Evolutionary conservation across 2,888 invertebrate species (phyloP).

Genomic region (Andrena fulva): DNA sequence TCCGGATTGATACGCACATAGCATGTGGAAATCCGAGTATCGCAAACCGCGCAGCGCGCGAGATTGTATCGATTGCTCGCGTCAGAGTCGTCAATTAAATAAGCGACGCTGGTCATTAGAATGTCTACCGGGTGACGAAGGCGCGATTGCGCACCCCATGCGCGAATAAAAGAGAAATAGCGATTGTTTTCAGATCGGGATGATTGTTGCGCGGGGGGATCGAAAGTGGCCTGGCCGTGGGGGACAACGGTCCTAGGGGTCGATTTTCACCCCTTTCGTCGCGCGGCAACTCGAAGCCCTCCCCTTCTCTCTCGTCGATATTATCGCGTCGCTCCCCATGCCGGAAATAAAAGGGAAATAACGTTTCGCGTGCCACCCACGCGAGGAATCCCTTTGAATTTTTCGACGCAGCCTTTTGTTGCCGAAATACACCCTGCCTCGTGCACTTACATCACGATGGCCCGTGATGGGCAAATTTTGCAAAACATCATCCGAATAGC

Average conservation of each 20-base stretch:
- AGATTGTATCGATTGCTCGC: constrained; percentile 63
- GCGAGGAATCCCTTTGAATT: constrained; percentile 59
- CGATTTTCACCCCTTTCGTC: constrained; percentile 63
- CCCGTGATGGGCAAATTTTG: neutral
- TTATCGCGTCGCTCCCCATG: constrained; percentile 55
- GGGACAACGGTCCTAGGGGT: constrained; percentile 50
- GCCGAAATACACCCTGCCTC: neutral
- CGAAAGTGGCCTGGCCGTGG: constrained; percentile 39
- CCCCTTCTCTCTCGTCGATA: constrained; percentile 48
- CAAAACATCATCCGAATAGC: neutral
- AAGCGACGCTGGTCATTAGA: constrained; percentile 64
- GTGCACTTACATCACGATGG: neutral
- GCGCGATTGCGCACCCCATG: constrained; percentile 10
- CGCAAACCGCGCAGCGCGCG: constrained; percentile 34
- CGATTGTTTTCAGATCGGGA: constrained; percentile 62
- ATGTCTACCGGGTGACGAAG: constrained; percentile 57
- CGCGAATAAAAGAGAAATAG: constrained; percentile 22
- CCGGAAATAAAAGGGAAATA: constrained; percentile 73
- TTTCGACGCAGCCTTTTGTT: constrained; percentile 30
- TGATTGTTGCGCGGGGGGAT: constrained; percentile 54
- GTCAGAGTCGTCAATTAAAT: constrained; percentile 61
- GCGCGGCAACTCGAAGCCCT: neutral
- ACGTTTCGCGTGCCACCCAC: constrained; percentile 56
- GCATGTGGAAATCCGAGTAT: neutral
- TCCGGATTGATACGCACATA: neutral